Evolutionary conservation across 2,888 invertebrate species (phyloP).

Genomic region (Nowickia ferox): DNA sequence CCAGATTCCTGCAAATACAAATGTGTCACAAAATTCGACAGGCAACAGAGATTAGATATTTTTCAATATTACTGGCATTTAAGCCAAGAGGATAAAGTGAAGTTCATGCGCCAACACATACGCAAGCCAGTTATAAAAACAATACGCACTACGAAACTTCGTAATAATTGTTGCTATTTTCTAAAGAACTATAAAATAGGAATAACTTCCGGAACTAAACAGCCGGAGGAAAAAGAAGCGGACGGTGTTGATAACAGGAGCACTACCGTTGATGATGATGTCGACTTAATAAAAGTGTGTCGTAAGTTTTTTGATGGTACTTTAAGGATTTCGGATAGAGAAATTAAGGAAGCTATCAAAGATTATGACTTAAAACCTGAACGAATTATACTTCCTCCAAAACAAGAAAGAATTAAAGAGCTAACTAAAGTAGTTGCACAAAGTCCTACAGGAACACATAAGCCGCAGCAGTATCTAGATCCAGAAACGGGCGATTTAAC

Average conservation of each 20-base stretch:
- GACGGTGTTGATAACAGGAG: not conserved
- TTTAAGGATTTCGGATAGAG: slow-evolving; percentile 51
- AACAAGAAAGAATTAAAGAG: not conserved
- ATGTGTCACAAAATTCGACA: slow-evolving; percentile 61
- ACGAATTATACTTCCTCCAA: slow-evolving; percentile 28
- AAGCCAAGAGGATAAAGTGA: slow-evolving; percentile 57
- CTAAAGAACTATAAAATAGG: slow-evolving; percentile 48
- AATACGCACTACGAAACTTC: slow-evolving; percentile 43
- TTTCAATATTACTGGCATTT: slow-evolving; percentile 69
- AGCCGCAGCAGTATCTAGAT: slow-evolving; percentile 48
- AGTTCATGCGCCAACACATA: slow-evolving; percentile 63
- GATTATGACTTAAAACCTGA: slow-evolving; percentile 58
- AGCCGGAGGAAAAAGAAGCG: no score
- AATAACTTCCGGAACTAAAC: not conserved
- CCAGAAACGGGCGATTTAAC: slow-evolving; percentile 55
- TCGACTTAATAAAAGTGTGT: slow-evolving; percentile 64
- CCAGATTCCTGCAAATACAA: slow-evolving; percentile 70
- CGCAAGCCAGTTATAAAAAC: slow-evolving; percentile 46
- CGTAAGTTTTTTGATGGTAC: slow-evolving; percentile 69
- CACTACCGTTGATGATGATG: not conserved
- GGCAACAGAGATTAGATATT: slow-evolving; percentile 59
- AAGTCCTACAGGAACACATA: not conserved
- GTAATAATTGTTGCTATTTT: slow-evolving; percentile 68
- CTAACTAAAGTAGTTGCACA: slow-evolving; percentile 9
- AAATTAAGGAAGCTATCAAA: slow-evolving; percentile 64